phyloP scores from a whole-genome alignment of 2,888 invertebrate genomes.

The Nomada lathburiana region DNA sequence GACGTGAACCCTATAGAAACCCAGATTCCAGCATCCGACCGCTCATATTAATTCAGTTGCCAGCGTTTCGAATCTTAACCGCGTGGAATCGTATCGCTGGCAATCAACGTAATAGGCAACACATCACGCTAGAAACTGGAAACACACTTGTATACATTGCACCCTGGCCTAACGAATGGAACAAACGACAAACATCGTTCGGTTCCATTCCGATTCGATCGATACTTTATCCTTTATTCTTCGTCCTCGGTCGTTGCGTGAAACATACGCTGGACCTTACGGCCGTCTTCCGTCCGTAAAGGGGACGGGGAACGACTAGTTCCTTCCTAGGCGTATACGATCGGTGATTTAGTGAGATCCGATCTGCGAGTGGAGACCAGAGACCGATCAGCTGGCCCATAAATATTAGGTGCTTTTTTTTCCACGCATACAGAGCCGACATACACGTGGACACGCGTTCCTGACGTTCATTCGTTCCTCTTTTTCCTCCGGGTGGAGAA shows the following conservation, averaged over 20 bases:
- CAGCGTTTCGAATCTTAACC: neutral
- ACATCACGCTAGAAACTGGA: neutral
- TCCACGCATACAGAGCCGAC: slow-evolving; percentile 24
- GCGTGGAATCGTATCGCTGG: neutral
- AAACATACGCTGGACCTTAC: slow-evolving; percentile 62
- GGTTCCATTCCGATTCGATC: slow-evolving; percentile 43
- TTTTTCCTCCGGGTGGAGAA: slow-evolving; percentile 43
- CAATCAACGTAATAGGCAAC: slow-evolving; percentile 39
- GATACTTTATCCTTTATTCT: slow-evolving; percentile 52
- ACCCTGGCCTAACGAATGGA: slow-evolving; percentile 24
- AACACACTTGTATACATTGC: neutral
- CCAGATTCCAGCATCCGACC: too few relatives aligned
- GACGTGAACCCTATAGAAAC: too few relatives aligned
- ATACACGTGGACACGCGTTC: slow-evolving; percentile 1
- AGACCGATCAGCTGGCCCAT: slow-evolving; percentile 79
- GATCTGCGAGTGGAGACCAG: slow-evolving; percentile 73
- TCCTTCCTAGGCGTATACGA: slow-evolving; percentile 76
- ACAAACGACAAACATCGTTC: slow-evolving; percentile 32
- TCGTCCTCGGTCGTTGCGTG: slow-evolving; percentile 59
- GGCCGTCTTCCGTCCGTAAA: slow-evolving; percentile 60
- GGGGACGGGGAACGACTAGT: slow-evolving; percentile 64
- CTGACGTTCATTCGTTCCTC: slow-evolving; percentile 16
- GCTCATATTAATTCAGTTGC: neutral
- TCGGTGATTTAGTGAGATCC: slow-evolving; percentile 76
- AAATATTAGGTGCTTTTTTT: slow-evolving; percentile 77